Percentiles rank a stretch among this genome's conserved stretches.
phyloP scores from a whole-genome alignment of 2,113 vertebrate genomes.

The Delphinus delphis region DNA sequence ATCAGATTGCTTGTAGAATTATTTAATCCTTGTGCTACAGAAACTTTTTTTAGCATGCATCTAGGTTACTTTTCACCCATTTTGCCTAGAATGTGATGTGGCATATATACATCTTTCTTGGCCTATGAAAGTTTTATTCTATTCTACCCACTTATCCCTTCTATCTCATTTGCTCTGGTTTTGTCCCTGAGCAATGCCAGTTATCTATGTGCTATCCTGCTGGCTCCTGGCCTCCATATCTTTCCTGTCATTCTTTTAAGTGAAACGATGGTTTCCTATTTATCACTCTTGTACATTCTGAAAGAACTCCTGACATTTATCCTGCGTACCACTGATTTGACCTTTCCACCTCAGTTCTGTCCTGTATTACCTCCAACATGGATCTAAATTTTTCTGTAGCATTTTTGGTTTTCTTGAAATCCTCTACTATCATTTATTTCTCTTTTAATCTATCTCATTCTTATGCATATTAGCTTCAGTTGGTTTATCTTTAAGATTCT shows the following conservation, averaged over 20 bases:
- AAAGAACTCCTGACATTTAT: not conserved
- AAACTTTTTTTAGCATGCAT: not conserved
- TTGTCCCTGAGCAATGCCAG: not conserved
- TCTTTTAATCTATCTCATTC: not conserved
- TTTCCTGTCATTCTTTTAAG: not conserved
- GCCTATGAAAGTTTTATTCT: not conserved
- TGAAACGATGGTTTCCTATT: not conserved
- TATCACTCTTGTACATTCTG: not conserved
- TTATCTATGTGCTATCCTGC: not conserved
- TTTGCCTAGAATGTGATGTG: not conserved
- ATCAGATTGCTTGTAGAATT: not conserved
- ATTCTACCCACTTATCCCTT: not conserved
- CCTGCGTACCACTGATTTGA: not conserved
- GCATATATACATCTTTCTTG: not conserved
- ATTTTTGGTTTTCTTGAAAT: not conserved
- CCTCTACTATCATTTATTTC: not conserved
- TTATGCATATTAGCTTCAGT: not conserved
- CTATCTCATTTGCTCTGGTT: not conserved
- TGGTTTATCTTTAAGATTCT: not conserved
- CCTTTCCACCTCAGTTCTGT: not conserved
- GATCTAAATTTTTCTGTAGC: not conserved
- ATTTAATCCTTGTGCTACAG: not conserved
- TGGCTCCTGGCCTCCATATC: not conserved
- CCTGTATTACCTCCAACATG: not conserved
- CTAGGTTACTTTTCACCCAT: not conserved